These are phyloP conservation scores for Clistopyga incitator DNA, from an alignment of 2,888 invertebrate species.

Conservation along the genomic window DNA sequence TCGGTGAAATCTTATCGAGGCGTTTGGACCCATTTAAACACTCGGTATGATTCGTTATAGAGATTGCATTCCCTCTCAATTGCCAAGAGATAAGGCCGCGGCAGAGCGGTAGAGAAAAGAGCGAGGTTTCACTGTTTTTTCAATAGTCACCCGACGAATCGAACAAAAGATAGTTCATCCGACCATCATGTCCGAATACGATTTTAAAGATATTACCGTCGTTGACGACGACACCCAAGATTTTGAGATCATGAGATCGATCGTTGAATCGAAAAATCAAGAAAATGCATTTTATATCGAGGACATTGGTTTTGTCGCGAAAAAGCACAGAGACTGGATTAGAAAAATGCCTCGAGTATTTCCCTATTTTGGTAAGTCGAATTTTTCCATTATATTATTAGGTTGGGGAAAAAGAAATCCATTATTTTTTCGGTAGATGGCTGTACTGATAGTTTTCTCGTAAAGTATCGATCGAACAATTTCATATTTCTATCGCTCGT, in stretches of 20 bases:
- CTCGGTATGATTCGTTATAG: no score
- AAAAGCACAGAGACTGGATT: constrained; percentile 79
- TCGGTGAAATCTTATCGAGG: neutral
- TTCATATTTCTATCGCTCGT: no score
- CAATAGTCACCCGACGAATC: neutral
- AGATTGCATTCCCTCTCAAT: no score
- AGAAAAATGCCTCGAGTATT: constrained; percentile 79
- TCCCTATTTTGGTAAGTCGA: constrained; percentile 78
- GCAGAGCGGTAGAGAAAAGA: neutral
- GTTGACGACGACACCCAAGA: constrained; percentile 73
- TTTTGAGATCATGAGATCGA: constrained; percentile 74
- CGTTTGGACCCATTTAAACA: no score
- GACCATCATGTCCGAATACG: constrained; percentile 44
- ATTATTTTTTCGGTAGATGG: no score
- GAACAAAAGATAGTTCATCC: neutral
- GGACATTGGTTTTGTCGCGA: constrained; percentile 76
- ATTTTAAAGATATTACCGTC: constrained; percentile 73
- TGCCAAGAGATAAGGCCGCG: neutral
- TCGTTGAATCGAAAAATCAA: constrained; percentile 72
- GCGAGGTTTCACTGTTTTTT: neutral
- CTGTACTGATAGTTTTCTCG: no score
- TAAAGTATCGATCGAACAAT: no score
- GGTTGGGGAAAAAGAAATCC: no score
- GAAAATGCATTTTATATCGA: constrained; percentile 79
- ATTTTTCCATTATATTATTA: constrained; percentile 76